Conservation (phyloP, 1,140 invertebrate genomes). For the Orchestia grillus region DNA sequence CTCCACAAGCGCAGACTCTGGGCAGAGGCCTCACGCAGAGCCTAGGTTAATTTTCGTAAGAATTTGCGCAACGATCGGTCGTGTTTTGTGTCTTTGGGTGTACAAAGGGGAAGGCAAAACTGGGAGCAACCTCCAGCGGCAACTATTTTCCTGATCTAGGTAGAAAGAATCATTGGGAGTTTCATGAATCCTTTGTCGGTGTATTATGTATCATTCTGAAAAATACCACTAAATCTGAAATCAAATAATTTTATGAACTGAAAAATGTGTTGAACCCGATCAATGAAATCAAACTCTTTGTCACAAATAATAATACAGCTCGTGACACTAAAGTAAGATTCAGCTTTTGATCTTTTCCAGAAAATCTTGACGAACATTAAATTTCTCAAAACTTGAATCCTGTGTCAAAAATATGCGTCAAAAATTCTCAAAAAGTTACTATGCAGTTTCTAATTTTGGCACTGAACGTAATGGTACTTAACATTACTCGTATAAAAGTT, state of each 20-base stretch:
- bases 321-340: too few relatives aligned
- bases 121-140: neutral
- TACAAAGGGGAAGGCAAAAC: neutral
- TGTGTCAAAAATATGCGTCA: too few relatives aligned
- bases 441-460: too few relatives aligned
- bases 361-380: too few relatives aligned
- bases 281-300: neutral
- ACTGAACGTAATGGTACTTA: too few relatives aligned
- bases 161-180: neutral
- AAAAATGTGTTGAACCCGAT: neutral
- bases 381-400: too few relatives aligned
- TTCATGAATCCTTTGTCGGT: neutral
- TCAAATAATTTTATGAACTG: neutral
- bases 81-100: neutral
- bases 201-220: neutral
- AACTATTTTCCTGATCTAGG: neutral
- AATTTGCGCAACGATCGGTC: neutral
- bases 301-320: too few relatives aligned
- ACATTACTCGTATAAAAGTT: too few relatives aligned
- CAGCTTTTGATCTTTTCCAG: too few relatives aligned
- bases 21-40: too few relatives aligned
- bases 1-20: too few relatives aligned
- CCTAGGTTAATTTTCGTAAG: neutral
- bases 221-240: neutral
- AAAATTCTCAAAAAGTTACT: too few relatives aligned